Conservation (phyloP, 2,113 vertebrate species). For the Pollimyrus isidori region DNA sequence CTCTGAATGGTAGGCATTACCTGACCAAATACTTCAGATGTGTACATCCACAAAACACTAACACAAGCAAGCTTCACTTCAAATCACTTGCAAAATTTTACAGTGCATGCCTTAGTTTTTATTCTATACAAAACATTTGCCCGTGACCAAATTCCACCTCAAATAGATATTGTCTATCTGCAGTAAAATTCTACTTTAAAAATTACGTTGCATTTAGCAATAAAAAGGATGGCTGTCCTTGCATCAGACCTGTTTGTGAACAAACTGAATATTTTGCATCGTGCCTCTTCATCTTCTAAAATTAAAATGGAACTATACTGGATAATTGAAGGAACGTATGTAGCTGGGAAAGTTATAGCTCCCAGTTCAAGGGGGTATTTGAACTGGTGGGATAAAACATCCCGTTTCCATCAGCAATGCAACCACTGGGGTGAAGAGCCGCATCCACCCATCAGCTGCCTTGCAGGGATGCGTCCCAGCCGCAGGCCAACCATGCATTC, state of each 20-base stretch:
- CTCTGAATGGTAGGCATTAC: slow-evolving; percentile 20
- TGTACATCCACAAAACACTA: slow-evolving; percentile 29
- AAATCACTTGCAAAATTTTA: slow-evolving; percentile 23
- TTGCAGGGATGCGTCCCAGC: background rate
- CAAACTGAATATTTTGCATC: background rate
- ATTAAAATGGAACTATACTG: background rate
- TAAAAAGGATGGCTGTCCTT: slow-evolving; percentile 17
- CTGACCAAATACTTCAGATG: slow-evolving; percentile 30
- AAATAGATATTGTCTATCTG: background rate
- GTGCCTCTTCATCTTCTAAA: background rate
- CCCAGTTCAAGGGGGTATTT: background rate
- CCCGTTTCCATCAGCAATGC: background rate
- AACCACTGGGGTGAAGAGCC: background rate
- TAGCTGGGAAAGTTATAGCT: background rate
- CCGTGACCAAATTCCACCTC: background rate
- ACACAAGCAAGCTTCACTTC: slow-evolving; percentile 27
- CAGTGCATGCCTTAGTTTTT: slow-evolving; percentile 25
- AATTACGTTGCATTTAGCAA: slow-evolving; percentile 22
- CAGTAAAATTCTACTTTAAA: slow-evolving; percentile 23
- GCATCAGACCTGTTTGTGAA: slow-evolving; percentile 30
- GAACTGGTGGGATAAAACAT: background rate
- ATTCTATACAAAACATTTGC: slow-evolving; percentile 21
- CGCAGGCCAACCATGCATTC: background rate
- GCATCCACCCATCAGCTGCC: background rate
- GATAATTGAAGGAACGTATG: background rate